Evolutionary conservation across 2,888 invertebrate species (phyloP), one percentile per base, ranked within the genome.

Genomic region (Mechanitis mazaeus): DNA sequence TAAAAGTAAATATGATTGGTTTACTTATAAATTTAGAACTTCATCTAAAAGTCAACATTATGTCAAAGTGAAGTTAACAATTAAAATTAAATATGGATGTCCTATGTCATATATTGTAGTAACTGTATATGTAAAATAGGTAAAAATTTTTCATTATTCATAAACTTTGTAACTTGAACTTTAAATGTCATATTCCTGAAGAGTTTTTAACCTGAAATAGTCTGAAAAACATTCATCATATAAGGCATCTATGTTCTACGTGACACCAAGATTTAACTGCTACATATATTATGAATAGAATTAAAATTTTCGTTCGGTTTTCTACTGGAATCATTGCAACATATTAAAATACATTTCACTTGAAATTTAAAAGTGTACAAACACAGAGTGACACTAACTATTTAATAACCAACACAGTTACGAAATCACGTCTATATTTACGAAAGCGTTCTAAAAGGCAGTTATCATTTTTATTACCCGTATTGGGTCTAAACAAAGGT

Each of bases 401-500:
- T 56, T 54, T 45, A 53, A 35, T 47, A 47, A n/a, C 45, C 45
- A 45, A 31, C 67, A 67, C 64, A 61, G 47, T 65, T 65, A 58
- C 61, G 45, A 65, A 63, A 61, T 61, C 64, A 63, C 62, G 59
- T 31, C 53, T 58, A 59, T 64, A 68, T 71, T 67, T 66, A 69
- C 65, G 60, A 59, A 62, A 66, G 57, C 60, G 46, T 66, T 64
- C 65, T 68, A 66, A 65, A 61, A 68, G 62, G 63, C 70, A 68
- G 68, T 68, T 69, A 73, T 71, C 72, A 77, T 75, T 80, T 85
- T 87, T 80, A 87, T 75, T 75, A 73, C 80, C 74, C 75, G 74
- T 77, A 79, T 79, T 75, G 74, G 72, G 70, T 71, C 77, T 76
- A 77, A 84, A 88, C 87, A 87, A 85, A 84, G 84, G 76, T 83